Base-by-base conservation (phyloP, 2,797 vertebrate genomes). In the Malurus splendens region DNA sequence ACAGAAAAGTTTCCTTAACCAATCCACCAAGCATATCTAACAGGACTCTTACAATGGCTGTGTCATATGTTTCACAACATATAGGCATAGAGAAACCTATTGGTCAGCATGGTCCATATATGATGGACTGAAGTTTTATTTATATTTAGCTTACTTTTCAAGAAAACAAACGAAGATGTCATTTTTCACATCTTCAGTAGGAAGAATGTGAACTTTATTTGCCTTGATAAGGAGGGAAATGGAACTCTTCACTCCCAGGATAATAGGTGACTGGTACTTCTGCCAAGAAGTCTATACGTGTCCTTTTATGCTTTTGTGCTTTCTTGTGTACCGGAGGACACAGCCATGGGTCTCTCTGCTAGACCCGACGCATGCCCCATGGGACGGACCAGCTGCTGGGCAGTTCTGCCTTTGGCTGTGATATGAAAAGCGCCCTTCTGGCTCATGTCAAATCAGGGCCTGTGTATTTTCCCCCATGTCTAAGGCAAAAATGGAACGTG, bases 221-320 rank as follows among this genome's bases (percentile, higher is more conserved):
- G 19, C 19, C 4, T 52, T 33, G 59, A 55, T 1, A 32, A 18
- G 14, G 28, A 76, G 2, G 9, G 6, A 86, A 86, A 71, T 1
- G 8, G 17, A 15, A 59, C 14, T 57, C 24, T 68, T 12, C 18
- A 4, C 24, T 44, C 47, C 4, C 7, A 12, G 13, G 4, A 59
- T 57, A 50, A 12, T 30, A 56, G 32, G 15, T 25, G 36, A 73
- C 18, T 23, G 9, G 12, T 30, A 55, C 41, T 44, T 54, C 20
- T 36, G 32, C 14, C 0, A 0, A 28, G n/a, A 86, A 39, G 4
- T 15, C 27, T 22, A 6, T 10, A 14, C 0, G 0, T 11, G 12
- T 18, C 4, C 15, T 71, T 47, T 16, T 12, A 0, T 15, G 30
- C 9, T n/a, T 5, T 28, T 51, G 7, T 23, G 27, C 15, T 8